Evolutionary conservation across 2,888 invertebrate species (phyloP).

Genomic region (Caprella mutica): DNA sequence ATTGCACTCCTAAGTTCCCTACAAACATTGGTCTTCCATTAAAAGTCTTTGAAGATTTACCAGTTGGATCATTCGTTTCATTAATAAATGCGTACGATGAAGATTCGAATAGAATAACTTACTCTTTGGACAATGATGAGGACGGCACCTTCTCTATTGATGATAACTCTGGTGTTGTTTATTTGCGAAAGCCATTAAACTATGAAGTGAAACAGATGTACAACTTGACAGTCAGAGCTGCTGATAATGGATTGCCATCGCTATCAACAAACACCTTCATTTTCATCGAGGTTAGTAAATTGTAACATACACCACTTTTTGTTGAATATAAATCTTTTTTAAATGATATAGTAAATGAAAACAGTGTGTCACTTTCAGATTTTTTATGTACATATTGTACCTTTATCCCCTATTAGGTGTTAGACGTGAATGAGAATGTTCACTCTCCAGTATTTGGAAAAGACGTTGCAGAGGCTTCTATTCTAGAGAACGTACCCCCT

Average conservation of each 20-base stretch:
- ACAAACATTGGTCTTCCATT: constrained; percentile 50
- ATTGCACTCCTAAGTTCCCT: constrained; percentile 70
- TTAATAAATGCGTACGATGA: constrained; percentile 72
- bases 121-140: constrained; percentile 47
- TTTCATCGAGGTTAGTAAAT: constrained; percentile 44
- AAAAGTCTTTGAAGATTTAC: constrained; percentile 81
- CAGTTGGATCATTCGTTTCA: constrained; percentile 72
- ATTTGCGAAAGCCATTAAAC: constrained; percentile 65
- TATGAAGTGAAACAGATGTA: constrained; percentile 82
- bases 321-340: no score
- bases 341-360: no score
- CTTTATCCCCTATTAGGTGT: constrained; percentile 51
- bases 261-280: constrained; percentile 67
- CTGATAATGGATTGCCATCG: constrained; percentile 72
- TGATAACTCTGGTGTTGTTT: constrained; percentile 68
- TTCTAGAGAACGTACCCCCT: constrained; percentile 67
- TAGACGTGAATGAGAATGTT: constrained; percentile 88
- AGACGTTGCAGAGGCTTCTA: constrained; percentile 60
- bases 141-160: constrained; percentile 62
- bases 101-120: constrained; percentile 67
- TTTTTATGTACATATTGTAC: no score
- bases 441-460: constrained; percentile 41
- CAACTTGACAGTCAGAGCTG: constrained; percentile 71
- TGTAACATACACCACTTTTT: no score
- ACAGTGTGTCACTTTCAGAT: no score